Base-by-base conservation (phyloP, 2,888 invertebrate genomes). In the Drosophila lacicola region DNA sequence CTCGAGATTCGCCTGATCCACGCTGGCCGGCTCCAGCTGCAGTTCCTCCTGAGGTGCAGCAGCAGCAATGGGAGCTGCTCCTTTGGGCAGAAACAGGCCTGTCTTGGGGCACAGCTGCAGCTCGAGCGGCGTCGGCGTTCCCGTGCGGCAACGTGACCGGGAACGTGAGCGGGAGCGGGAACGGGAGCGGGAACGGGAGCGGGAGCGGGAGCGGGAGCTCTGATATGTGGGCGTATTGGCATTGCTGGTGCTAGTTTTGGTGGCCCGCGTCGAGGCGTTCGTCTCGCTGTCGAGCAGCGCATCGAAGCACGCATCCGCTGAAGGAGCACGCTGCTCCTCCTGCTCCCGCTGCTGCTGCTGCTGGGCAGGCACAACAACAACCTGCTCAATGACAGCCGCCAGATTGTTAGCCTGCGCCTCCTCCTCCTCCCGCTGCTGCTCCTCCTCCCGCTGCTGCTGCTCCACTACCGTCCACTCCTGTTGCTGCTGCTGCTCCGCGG, bases 21-120 rank as follows among this genome's bases (percentile, higher is more conserved):
- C 29, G 10, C 39, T 47, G 29, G 49, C 57, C 25, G 44, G 13
- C 14, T 36, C 21, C 13, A 29, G 2, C 8, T 29, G 8, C 29
- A 2, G 29, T 8, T 57, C 33, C 29, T 57, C 33, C 11, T 34
- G 45, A 45, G 55, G 34, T 45, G 44, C 39, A 19, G 55, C 45
- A 8, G 21, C 36, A 11, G 54, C 54, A 11, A 21, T 36, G 0
- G 11, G 45, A 1, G 45, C 45, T n/a, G 39, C 17, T 17, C 77
- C 74, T 53, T 88, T 75, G 45, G 89, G 80, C 72, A 91, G 60
- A 74, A 91, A 92, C 2, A 92, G 84, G 0, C 91, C 92, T 2
- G 92, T 92, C 58, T 90, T 89, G 46, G 92, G 90, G 45, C 92
- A 92, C 17, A 92, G 75, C 39, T 91, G 89, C 77, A 91, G 74